Conservation (phyloP, 2,113 vertebrate genomes). For the Arvicanthis niloticus region DNA sequence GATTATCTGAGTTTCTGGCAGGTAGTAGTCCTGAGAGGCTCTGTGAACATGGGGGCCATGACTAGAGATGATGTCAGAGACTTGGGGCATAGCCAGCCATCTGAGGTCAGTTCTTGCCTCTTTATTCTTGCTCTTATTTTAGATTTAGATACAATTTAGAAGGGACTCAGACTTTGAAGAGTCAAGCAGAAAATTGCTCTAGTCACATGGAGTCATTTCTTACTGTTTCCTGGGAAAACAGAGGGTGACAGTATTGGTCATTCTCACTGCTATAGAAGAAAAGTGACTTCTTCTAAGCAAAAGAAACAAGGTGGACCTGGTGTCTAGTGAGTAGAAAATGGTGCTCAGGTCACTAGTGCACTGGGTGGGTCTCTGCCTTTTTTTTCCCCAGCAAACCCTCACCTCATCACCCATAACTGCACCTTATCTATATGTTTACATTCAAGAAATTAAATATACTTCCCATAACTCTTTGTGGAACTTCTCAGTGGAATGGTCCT, state of each 20-base stretch:
- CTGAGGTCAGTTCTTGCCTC: slow-evolving; percentile 7
- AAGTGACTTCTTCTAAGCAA: slow-evolving; percentile 67
- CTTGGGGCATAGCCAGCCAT: neutral
- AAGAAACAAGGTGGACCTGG: slow-evolving; percentile 46
- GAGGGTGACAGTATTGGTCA: slow-evolving; percentile 63
- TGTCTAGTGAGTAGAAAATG: neutral
- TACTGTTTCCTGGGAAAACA: slow-evolving; percentile 73
- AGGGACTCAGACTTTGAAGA: slow-evolving; percentile 65
- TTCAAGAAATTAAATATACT: neutral
- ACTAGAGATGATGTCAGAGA: slow-evolving; percentile 21
- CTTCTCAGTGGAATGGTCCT: neutral
- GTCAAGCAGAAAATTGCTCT: slow-evolving; percentile 60
- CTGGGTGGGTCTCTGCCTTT: slow-evolving; percentile 38
- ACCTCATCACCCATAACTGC: too few relatives aligned
- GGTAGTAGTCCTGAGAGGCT: neutral
- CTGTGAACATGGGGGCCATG: neutral
- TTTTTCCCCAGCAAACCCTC: neutral
- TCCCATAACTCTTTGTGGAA: neutral
- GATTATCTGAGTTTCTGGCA: slow-evolving; percentile 15
- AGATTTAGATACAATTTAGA: slow-evolving; percentile 63
- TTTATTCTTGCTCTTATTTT: slow-evolving; percentile 34
- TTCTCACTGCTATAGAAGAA: slow-evolving; percentile 53
- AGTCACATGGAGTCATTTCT: slow-evolving; percentile 63
- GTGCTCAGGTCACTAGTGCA: neutral
- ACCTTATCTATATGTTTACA: slow-evolving; percentile 22